Conservation (phyloP, 2,888 invertebrate genomes). For the Ectemnius cavifrons region DNA sequence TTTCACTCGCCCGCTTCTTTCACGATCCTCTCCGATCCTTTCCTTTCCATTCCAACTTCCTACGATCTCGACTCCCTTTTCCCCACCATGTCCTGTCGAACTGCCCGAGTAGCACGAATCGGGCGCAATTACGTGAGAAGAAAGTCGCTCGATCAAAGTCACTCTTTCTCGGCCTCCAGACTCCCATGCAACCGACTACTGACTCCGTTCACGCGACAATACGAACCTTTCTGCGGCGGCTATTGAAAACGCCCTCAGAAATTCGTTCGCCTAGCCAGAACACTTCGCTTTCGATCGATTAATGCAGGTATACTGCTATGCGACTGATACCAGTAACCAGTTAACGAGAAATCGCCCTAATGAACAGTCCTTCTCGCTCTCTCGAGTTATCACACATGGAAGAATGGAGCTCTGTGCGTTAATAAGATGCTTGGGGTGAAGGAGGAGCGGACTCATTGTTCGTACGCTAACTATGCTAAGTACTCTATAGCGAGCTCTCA, state of each 20-base stretch:
- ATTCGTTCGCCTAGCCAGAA: too few species aligned
- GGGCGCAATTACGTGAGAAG: slow-evolving; percentile 50
- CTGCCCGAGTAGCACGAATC: slow-evolving; percentile 29
- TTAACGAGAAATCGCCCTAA: too few species aligned
- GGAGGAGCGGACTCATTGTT: too few species aligned
- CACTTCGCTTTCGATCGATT: too few species aligned
- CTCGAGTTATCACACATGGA: too few species aligned
- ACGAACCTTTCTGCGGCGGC: slow-evolving; percentile 1
- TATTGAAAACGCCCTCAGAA: neutral
- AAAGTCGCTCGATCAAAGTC: slow-evolving; percentile 60
- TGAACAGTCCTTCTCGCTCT: too few species aligned
- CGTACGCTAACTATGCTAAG: too few species aligned
- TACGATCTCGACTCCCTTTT: neutral
- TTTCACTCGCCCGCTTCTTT: slow-evolving; percentile 54
- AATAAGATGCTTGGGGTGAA: too few species aligned
- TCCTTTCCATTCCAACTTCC: slow-evolving; percentile 16
- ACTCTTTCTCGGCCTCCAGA: slow-evolving; percentile 30
- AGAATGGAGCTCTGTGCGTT: too few species aligned
- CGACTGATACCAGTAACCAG: too few species aligned
- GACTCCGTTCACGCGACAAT: slow-evolving; percentile 32
- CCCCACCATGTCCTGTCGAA: slow-evolving; percentile 3
- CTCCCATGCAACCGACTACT: slow-evolving; percentile 14
- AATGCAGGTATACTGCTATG: too few species aligned
- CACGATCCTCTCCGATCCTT: slow-evolving; percentile 35
- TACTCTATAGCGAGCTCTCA: too few species aligned